These are phyloP conservation scores for Lithobates sylvaticus DNA, from an alignment of 2,797 vertebrate genomes.

Conservation along the genomic window DNA sequence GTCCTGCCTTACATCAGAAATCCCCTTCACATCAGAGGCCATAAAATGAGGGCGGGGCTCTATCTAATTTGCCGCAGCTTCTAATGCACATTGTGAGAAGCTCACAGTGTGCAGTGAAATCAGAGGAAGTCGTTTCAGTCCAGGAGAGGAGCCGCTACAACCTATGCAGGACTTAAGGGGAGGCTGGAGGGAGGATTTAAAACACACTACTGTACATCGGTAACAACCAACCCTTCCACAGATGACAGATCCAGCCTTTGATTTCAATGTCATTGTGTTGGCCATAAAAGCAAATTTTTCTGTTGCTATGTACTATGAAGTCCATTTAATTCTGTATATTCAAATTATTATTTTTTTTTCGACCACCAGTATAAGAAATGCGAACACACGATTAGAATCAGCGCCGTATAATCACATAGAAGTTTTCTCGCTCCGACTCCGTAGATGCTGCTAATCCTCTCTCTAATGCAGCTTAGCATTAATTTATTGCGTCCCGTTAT, in stretches of 20 bases:
- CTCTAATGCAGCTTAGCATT: slow-evolving; percentile 25
- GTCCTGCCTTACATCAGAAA: no score
- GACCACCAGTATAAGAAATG: neutral
- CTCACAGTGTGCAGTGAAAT: no score
- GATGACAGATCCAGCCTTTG: neutral
- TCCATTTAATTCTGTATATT: slow-evolving; percentile 8
- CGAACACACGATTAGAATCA: neutral
- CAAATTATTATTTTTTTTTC: neutral
- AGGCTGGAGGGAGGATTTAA: neutral
- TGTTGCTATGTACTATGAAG: neutral
- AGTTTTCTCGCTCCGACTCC: neutral
- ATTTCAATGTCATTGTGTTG: neutral
- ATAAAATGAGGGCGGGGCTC: no score
- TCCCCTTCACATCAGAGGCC: no score
- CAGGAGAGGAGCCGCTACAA: no score
- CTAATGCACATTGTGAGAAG: no score
- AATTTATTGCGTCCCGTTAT: slow-evolving; percentile 31
- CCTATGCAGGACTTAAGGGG: no score
- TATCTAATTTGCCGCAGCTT: no score
- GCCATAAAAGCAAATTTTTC: no score
- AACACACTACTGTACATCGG: neutral
- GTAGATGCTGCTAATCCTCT: slow-evolving; percentile 14
- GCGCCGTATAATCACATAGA: slow-evolving; percentile 28
- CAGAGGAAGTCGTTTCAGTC: no score
- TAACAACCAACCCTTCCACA: neutral